Conservation (phyloP, 2,888 invertebrate genomes). For the Aelia acuminata region DNA sequence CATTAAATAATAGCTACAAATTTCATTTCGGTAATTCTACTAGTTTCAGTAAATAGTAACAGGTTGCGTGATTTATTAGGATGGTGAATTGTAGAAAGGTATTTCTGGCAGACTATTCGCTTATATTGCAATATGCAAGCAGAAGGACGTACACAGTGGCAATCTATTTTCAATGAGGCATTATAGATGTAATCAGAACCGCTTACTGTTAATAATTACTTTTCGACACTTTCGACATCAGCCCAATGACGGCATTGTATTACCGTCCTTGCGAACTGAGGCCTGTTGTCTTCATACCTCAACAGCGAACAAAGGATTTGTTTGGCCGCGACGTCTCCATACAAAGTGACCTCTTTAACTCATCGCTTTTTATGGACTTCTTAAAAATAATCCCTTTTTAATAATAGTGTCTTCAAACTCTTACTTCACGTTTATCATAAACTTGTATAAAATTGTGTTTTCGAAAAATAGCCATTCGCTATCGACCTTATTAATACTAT, state of each 20-base stretch:
- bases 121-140: neutral
- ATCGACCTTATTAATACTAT: neutral
- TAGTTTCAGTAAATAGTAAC: too few species aligned
- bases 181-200: neutral
- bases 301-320: neutral
- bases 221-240: neutral
- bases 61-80: too few species aligned
- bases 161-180: slow-evolving; percentile 1
- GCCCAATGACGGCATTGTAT: neutral
- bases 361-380: too few species aligned
- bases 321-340: neutral
- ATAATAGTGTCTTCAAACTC: too few species aligned
- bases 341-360: neutral
- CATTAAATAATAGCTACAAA: too few species aligned
- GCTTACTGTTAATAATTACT: neutral
- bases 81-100: neutral
- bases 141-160: neutral
- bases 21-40: too few species aligned
- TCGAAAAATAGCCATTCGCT: neutral
- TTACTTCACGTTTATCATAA: neutral
- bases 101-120: neutral
- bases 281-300: neutral
- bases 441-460: neutral
- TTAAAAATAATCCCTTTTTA: neutral
- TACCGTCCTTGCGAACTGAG: neutral